Evolutionary conservation across 2,888 invertebrate species (phyloP).

Genomic region (Lottia gigantea): DNA sequence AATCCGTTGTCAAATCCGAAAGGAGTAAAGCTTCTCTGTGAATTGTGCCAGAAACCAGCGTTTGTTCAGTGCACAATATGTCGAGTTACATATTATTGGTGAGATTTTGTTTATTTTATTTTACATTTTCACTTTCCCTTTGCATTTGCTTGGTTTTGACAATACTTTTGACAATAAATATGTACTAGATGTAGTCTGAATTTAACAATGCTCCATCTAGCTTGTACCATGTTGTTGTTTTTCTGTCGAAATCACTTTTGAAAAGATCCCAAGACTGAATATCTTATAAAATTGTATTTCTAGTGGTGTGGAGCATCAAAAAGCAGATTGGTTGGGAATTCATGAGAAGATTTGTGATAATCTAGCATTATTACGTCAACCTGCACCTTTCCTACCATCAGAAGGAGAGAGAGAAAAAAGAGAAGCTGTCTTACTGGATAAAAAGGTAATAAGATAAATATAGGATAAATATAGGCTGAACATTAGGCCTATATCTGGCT

Average conservation of each 20-base stretch:
- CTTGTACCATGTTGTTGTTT: too few species aligned
- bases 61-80: conserved; percentile 66
- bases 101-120: conserved; percentile 31
- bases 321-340: conserved; percentile 67
- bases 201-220: too few species aligned
- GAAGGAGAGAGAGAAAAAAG: conserved; percentile 65
- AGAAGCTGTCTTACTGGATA: conserved; percentile 51
- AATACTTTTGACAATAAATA: too few species aligned
- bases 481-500: too few species aligned
- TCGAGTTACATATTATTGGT: conserved; percentile 68
- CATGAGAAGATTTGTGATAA: conserved; percentile 68
- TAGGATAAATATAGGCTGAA: background rate
- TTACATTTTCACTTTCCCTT: too few species aligned
- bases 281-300: too few species aligned
- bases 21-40: conserved; percentile 64
- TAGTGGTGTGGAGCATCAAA: conserved; percentile 67
- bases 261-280: too few species aligned
- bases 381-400: conserved; percentile 64
- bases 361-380: conserved; percentile 60
- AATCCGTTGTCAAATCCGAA: conserved; percentile 68
- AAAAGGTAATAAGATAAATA: conserved; percentile 50
- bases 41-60: conserved; percentile 68
- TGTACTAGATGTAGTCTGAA: too few species aligned
- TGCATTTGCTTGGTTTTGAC: too few species aligned
- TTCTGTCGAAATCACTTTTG: too few species aligned